Base-by-base conservation (phyloP, 2,888 invertebrate genomes). In the Phaonia tiefii region DNA sequence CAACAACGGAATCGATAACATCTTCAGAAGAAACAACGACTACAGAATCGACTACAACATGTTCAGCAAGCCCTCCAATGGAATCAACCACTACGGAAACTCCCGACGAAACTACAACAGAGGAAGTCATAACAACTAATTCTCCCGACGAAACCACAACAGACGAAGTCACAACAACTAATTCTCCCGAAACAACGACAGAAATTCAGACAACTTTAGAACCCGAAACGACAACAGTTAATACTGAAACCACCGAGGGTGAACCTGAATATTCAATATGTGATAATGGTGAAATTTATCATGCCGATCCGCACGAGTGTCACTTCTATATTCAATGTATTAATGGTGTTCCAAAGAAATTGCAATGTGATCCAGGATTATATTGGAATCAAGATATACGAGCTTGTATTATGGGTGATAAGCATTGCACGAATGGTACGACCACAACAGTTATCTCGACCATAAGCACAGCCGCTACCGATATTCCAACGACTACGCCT, bases 321-420 rank as follows among this genome's bases (percentile, higher is more conserved):
- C 31, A 25, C 3, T 44, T 65, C 26, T 73, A 60, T 2, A 76
- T 46, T 15, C 4, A 49, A 15, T 79, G 82, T 20, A 17, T 42
- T n/a, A 25, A 67, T 49, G 75, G 72, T 10, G 25, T 17, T 4
- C 44, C 82, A 15, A 63, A 73, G 49, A 49, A 58, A 3, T 0
- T 74, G 0, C 10, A 39, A 39, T 63, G 63, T 31, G 31, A 17
- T 1, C 13, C 17, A 1, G 58, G 26, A 10, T 65, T 78, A 0
- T 78, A 26, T 49, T 80, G 80, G 80, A 76, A 80, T 42, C 54
- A 69, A 25, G 2, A 70, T 17, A 26, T 73, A 11, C 13, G 44
- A 8, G 66, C 75, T 49, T 31, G 63, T 56, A 22, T 66, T 44
- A 60, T 46, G 20, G 79, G 69, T 4, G 46, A 15, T 13, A 65